Percentiles rank a stretch among this genome's conserved stretches.
phyloP scores from a whole-genome alignment of 2,888 invertebrate genomes.

The Eupeodes luniger region DNA sequence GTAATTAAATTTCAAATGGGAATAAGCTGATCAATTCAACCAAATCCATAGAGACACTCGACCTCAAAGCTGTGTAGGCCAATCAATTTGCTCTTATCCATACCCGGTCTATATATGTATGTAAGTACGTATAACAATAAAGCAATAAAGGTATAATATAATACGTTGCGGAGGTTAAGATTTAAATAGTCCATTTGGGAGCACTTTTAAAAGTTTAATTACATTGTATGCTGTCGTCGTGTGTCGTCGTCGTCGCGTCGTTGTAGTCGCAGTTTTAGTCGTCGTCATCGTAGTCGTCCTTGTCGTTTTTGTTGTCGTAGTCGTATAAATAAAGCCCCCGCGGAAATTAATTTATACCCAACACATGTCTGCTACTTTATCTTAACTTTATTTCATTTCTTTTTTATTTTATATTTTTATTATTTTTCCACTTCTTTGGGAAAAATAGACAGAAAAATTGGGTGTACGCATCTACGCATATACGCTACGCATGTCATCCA shows the following conservation, averaged over 20 bases:
- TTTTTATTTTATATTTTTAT: not conserved
- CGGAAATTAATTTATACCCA: constrained; percentile 53
- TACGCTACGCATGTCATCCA: no score
- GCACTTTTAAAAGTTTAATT: constrained; percentile 56
- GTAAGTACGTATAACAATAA: not conserved
- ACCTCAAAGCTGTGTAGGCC: constrained; percentile 62
- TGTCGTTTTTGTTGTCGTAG: not conserved
- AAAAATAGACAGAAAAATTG: not conserved
- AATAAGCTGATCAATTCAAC: constrained; percentile 65
- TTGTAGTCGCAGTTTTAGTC: no score
- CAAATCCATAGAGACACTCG: constrained; percentile 42
- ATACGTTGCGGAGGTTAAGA: constrained; percentile 19
- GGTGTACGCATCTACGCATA: not conserved
- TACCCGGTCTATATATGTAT: no score
- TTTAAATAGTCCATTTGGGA: constrained; percentile 55
- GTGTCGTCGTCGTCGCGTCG: no score
- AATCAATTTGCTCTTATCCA: constrained; percentile 55
- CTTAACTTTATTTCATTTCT: constrained; percentile 5
- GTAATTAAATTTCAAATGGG: constrained; percentile 70
- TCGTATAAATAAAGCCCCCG: constrained; percentile 5
- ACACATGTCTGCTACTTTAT: constrained; percentile 38
- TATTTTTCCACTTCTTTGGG: not conserved
- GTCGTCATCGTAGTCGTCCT: not conserved
- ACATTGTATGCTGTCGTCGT: not conserved
- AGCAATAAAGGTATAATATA: not conserved